phyloP scores from a whole-genome alignment of 2,797 vertebrate species.

The Tolypeutes matacus region DNA sequence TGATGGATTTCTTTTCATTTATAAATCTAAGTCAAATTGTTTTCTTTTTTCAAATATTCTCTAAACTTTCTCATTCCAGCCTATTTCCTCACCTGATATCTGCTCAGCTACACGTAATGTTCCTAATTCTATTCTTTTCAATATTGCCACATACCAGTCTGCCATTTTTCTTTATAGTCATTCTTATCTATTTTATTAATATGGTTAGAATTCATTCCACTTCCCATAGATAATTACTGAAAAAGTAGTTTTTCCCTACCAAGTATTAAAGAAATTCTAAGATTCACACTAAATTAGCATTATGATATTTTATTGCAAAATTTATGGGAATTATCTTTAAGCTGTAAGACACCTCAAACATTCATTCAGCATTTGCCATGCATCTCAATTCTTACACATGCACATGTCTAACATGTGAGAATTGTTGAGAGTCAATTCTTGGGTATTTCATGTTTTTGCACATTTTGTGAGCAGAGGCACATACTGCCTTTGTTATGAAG shows the following conservation, averaged over 20 bases:
- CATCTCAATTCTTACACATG: no score
- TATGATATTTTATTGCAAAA: neutral
- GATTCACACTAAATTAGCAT: neutral
- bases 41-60: conserved; percentile 66
- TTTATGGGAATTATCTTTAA: neutral
- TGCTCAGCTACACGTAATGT: neutral
- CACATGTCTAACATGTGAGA: neutral
- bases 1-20: conserved; percentile 63
- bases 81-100: conserved; percentile 10
- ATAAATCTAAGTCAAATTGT: conserved; percentile 66
- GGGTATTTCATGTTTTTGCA: neutral
- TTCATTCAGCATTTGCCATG: neutral
- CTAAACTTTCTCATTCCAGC: conserved; percentile 40
- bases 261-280: conserved; percentile 35
- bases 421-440: neutral
- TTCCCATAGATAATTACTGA: neutral
- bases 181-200: conserved; percentile 27
- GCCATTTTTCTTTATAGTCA: neutral
- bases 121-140: conserved; percentile 36
- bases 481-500: neutral
- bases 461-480: neutral
- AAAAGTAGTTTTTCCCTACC: neutral
- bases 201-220: neutral
- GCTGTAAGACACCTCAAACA: neutral
- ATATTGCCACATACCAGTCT: neutral